Evolutionary conservation across 2,113 vertebrate genomes (phyloP).

Genomic region (Microtus pennsylvanicus): DNA sequence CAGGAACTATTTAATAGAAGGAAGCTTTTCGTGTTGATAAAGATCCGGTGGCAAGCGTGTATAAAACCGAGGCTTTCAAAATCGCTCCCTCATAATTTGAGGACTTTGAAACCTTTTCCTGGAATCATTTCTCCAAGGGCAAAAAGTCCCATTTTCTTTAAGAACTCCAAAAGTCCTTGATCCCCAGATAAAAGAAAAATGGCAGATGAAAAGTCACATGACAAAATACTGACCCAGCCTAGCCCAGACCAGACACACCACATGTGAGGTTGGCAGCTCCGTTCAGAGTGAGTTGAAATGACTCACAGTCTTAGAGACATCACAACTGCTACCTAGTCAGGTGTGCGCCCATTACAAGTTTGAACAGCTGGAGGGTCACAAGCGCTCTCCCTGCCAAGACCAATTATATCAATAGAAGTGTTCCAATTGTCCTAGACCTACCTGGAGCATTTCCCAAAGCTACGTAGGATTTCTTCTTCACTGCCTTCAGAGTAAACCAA

Average conservation of each 20-base stretch:
- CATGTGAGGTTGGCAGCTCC: background rate
- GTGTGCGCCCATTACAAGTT: background rate
- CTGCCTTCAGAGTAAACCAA: background rate
- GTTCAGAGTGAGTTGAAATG: background rate
- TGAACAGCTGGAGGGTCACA: background rate
- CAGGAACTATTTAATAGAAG: background rate
- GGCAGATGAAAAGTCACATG: background rate
- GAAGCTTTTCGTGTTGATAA: slow-evolving; percentile 54
- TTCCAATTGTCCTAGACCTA: background rate
- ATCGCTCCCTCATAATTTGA: slow-evolving; percentile 5
- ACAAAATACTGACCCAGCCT: background rate
- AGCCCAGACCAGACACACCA: background rate
- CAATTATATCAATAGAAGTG: background rate
- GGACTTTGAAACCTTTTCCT: slow-evolving; percentile 39
- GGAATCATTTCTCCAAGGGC: slow-evolving; percentile 18
- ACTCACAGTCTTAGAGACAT: background rate
- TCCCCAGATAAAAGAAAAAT: background rate
- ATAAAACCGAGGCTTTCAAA: slow-evolving; percentile 8
- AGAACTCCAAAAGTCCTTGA: background rate
- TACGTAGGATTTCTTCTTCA: background rate
- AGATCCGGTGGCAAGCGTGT: background rate
- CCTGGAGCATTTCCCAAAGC: background rate
- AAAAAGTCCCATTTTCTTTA: background rate
- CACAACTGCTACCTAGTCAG: background rate
- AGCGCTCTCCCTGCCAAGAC: background rate